phyloP scores from a whole-genome alignment of 2,113 vertebrate species.

The Eonycteris spelaea region DNA sequence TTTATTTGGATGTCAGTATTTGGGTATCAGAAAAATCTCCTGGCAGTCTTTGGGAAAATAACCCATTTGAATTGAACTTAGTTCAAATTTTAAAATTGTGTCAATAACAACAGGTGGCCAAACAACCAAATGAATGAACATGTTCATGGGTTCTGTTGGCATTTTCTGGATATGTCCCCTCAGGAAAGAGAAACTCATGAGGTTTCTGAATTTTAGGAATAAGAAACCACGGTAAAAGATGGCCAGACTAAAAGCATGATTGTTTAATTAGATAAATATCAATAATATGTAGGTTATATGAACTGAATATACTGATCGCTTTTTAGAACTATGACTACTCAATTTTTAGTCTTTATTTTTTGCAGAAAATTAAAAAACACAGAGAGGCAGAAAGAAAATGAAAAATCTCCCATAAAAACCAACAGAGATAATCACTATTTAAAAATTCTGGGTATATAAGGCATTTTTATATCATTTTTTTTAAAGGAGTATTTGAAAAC shows the following conservation, averaged over 20 bases:
- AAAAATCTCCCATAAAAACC: not conserved
- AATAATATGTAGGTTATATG: not conserved
- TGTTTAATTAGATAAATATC: not conserved
- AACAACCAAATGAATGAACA: not conserved
- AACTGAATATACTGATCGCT: not conserved
- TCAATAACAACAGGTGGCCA: not conserved
- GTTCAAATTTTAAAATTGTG: not conserved
- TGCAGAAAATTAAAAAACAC: not conserved
- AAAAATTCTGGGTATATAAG: not conserved
- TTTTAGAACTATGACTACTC: not conserved
- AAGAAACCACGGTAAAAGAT: not conserved
- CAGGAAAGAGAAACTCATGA: not conserved
- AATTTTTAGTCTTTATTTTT: not conserved
- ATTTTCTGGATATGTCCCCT: not conserved
- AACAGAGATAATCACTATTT: not conserved
- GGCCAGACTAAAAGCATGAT: not conserved
- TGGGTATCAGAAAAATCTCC: not conserved
- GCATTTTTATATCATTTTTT: not conserved
- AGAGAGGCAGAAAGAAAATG: not conserved
- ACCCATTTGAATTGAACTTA: not conserved
- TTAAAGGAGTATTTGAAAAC: not conserved
- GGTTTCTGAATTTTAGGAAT: not conserved
- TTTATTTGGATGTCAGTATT: not conserved
- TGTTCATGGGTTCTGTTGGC: not conserved
- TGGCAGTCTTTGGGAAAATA: not conserved